These are phyloP conservation scores for Rhodeus uyekii DNA, from an alignment of 2,797 vertebrate genomes.

Conservation along the genomic window DNA sequence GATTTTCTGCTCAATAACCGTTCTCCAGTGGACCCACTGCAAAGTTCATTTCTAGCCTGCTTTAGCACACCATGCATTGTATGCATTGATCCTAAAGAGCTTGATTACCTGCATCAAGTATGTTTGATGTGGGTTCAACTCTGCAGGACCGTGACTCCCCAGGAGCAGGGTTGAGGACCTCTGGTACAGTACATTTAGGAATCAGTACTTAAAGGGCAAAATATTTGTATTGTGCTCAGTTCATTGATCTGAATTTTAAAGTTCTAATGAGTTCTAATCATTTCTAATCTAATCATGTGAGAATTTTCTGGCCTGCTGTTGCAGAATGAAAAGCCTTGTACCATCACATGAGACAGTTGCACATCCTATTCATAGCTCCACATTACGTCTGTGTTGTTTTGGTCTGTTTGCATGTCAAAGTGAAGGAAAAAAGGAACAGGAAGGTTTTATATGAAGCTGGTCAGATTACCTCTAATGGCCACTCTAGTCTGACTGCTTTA, in stretches of 20 bases:
- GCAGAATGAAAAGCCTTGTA: slow-evolving; percentile 29
- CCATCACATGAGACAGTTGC: background rate
- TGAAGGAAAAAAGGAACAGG: slow-evolving; percentile 36
- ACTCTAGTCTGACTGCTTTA: slow-evolving; percentile 52
- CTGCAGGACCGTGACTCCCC: background rate
- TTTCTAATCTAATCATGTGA: background rate
- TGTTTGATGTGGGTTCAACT: background rate
- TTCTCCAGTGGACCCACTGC: background rate
- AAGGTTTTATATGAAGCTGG: slow-evolving; percentile 36
- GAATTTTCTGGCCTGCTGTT: background rate
- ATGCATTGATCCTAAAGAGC: background rate
- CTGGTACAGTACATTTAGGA: background rate
- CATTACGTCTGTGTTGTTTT: slow-evolving; percentile 37
- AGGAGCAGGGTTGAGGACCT: background rate
- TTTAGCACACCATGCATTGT: background rate
- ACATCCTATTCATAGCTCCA: slow-evolving; percentile 26
- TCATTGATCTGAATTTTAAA: background rate
- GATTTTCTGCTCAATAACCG: background rate
- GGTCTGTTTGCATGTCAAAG: slow-evolving; percentile 23
- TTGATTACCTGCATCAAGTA: background rate
- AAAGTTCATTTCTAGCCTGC: background rate
- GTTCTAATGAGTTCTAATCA: background rate
- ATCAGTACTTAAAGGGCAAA: background rate
- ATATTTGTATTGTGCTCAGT: background rate
- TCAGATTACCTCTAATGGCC: slow-evolving; percentile 58